phyloP scores from a whole-genome alignment of 1,140 invertebrate species.

The Eufriesea mexicana region DNA sequence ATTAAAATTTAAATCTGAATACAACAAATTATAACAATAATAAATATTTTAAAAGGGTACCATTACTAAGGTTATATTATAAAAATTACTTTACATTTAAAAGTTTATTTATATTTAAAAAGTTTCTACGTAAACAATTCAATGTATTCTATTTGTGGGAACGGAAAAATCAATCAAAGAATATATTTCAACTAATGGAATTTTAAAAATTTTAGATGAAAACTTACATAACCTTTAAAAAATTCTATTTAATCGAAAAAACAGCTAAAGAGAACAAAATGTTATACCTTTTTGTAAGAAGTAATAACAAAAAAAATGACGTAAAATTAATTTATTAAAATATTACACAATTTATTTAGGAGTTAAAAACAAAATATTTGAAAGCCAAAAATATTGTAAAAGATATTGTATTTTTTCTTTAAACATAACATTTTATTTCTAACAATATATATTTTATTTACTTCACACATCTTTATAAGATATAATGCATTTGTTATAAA shows the following conservation, averaged over 20 bases:
- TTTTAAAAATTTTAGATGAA: not conserved
- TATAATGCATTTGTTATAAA: not conserved
- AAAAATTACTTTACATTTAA: not conserved
- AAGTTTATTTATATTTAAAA: too few relatives aligned
- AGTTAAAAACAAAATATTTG: not conserved
- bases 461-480: not conserved
- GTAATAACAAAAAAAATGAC: not conserved
- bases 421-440: constrained; percentile 17
- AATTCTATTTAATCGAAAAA: not conserved
- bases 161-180: not conserved
- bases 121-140: not conserved
- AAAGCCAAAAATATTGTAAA: not conserved
- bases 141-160: not conserved
- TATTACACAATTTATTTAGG: not conserved
- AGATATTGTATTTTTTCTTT: not conserved
- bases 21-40: not conserved
- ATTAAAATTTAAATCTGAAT: not conserved
- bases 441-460: constrained; percentile 4
- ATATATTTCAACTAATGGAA: not conserved
- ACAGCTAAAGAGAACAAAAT: not conserved
- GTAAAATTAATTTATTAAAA: not conserved
- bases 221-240: constrained; percentile 20
- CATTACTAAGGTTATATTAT: not conserved
- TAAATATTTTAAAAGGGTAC: not conserved
- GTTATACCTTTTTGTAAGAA: not conserved